Evolutionary conservation across 2,113 vertebrate species (phyloP).

Genomic region (Daboia siamensis): DNA sequence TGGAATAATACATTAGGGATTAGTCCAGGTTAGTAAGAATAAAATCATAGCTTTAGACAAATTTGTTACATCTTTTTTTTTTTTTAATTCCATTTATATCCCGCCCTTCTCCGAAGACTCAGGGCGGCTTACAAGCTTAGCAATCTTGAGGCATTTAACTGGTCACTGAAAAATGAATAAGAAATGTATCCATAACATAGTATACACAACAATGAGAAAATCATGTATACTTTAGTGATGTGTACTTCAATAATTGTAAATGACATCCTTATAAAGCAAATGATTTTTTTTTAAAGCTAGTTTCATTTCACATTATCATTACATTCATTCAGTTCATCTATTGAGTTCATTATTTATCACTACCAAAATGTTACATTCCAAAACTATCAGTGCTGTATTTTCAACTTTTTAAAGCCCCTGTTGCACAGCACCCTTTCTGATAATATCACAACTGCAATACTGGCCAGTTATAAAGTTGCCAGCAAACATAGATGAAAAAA

Average conservation of each 20-base stretch:
- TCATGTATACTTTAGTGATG: neutral
- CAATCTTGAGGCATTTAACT: neutral
- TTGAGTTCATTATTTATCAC: neutral
- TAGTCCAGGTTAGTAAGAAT: neutral
- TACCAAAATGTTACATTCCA: neutral
- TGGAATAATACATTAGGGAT: neutral
- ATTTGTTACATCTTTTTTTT: neutral
- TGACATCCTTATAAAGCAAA: neutral
- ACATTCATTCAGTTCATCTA: neutral
- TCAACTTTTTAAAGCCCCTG: neutral
- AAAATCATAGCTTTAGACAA: neutral
- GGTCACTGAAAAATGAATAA: neutral
- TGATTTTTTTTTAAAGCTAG: neutral
- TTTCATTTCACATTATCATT: neutral
- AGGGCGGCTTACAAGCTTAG: too few relatives aligned
- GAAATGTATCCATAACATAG: neutral
- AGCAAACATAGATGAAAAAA: neutral
- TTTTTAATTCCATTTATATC: too few relatives aligned
- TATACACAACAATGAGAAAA: neutral
- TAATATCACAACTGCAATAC: neutral
- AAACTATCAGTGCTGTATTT: too few relatives aligned
- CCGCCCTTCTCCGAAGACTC: too few relatives aligned
- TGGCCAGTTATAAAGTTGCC: neutral
- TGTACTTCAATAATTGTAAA: neutral
- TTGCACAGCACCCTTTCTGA: neutral